Conservation (phyloP, 2,113 vertebrate species). For the Pelobates fuscus region DNA sequence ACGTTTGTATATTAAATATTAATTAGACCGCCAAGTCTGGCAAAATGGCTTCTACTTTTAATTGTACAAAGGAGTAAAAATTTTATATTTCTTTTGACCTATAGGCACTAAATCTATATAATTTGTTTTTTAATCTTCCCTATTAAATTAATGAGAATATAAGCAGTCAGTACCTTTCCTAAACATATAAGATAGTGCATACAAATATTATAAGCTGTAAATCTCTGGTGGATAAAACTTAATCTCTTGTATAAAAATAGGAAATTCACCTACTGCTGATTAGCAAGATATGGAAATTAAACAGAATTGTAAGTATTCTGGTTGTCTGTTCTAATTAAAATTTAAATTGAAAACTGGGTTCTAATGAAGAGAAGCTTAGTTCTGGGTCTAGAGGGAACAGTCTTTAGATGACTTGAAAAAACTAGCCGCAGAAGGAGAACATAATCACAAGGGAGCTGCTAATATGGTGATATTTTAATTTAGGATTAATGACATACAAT, state of each 20-base stretch:
- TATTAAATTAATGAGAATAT: too few species aligned
- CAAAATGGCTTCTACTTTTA: too few species aligned
- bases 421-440: conserved; percentile 58
- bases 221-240: conserved; percentile 42
- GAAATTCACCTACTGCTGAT: conserved; percentile 56
- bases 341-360: conserved; percentile 73
- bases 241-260: conserved; percentile 53
- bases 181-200: too few species aligned
- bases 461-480: neutral
- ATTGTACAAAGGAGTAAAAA: too few species aligned
- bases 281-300: conserved; percentile 56
- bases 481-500: neutral
- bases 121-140: too few species aligned
- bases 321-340: conserved; percentile 77
- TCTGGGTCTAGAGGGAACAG: conserved; percentile 65
- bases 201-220: conserved; percentile 30
- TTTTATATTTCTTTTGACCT: too few species aligned
- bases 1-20: too few species aligned
- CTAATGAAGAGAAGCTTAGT: conserved; percentile 77
- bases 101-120: too few species aligned
- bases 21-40: too few species aligned
- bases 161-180: too few species aligned
- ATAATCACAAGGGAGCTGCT: conserved; percentile 51
- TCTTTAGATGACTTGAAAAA: conserved; percentile 58
- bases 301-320: conserved; percentile 61